A percentile compares a stretch with the other conserved stretches of the same genome.
phyloP scores from a whole-genome alignment of 2,113 vertebrate species.

The Antechinus stuartii region DNA sequence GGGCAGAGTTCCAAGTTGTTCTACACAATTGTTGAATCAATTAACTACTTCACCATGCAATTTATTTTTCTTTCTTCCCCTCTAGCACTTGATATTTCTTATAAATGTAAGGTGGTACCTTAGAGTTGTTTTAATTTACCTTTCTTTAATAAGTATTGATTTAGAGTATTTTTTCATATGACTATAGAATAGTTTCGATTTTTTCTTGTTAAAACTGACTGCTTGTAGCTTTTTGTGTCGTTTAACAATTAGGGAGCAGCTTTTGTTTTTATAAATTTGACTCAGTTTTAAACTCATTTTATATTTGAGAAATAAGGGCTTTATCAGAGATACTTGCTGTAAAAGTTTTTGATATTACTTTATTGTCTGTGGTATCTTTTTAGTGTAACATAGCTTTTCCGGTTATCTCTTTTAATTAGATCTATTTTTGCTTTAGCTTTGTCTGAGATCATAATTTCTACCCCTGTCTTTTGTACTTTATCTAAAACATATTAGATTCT shows the following conservation, averaged over 20 bases:
- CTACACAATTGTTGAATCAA: background rate
- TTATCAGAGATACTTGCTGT: background rate
- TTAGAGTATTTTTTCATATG: background rate
- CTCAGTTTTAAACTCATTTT: background rate
- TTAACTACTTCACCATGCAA: background rate
- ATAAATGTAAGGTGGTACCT: background rate
- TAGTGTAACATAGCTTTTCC: background rate
- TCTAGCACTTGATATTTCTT: background rate
- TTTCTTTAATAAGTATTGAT: background rate
- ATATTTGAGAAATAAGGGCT: background rate
- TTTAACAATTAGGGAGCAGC: background rate
- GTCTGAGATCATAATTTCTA: background rate
- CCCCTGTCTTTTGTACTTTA: background rate
- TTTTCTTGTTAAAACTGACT: background rate
- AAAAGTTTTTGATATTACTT: background rate
- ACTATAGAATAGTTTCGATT: background rate
- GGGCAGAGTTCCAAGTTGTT: background rate
- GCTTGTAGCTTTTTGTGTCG: background rate
- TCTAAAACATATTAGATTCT: background rate
- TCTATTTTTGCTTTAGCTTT: background rate
- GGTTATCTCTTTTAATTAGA: background rate
- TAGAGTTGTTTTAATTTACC: background rate
- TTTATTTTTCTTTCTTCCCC: background rate
- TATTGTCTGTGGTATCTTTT: background rate
- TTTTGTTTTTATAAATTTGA: background rate